Evolutionary conservation across 2,888 invertebrate species (phyloP), one percentile per base, ranked within the genome.

Genomic region (Laothoe populi): DNA sequence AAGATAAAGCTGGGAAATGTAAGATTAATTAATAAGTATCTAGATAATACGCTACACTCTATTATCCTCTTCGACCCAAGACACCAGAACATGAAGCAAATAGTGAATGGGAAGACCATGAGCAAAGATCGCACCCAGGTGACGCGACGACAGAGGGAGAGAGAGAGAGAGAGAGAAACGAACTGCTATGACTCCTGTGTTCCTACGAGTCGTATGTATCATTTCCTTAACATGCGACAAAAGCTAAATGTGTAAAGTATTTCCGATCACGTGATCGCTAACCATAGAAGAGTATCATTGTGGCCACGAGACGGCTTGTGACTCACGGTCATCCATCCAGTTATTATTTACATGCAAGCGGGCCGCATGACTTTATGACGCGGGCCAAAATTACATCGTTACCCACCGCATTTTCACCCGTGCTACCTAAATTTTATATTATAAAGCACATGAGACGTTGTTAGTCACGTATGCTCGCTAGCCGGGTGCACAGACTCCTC

Each of bases 391-490:
- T 89, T 59, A 90, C 86, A 84, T 79, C 80, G 79, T 75, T 67
- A 75, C 75, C 76, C 70, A 78, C 74, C 76, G 74, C 75, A 73
- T 82, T 84, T 86, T 81, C 83, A 74, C 76, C 76, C 74, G 77
- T 80, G 82, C 84, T 82, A 84, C 79, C 84, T 84, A 86, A 88
- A 89, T 86, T 88, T 88, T 87, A 84, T 83, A 84, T 79, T 84
- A 78, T n/a, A 84, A 82, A 83, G 70, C 86, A 87, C 81, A 85
- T 84, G 86, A 83, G 82, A 68, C 69, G 61, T 63, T 75, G 79
- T 87, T 89, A 90, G 90, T 90, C 88, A 89, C 89, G 86, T 81
- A 83, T 79, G 79, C 78, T 81, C 85, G 78, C 75, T 83, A 84
- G 86, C 78, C 84, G 85, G 78, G 88, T 78, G 77, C 83, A 77